Evolutionary conservation across 37 sponge, comb jelly and placozoan genomes (phyloP).

Genomic region (Haliclona indistincta): DNA sequence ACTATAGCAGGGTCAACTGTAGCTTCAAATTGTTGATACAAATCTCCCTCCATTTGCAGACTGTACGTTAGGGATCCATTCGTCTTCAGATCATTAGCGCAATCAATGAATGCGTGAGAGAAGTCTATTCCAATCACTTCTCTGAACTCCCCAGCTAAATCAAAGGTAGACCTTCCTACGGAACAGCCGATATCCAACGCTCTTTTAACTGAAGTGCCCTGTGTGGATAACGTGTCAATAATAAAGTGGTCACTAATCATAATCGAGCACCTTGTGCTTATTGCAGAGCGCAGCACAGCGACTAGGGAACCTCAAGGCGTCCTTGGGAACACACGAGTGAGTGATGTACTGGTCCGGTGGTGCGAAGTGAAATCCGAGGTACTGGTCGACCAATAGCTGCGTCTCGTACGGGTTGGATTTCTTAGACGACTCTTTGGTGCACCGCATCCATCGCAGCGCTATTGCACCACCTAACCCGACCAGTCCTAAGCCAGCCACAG

Average conservation of each 20-base stretch:
- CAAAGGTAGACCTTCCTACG: constrained; percentile 85
- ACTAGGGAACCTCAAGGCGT: constrained; percentile 71
- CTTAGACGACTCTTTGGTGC: no score
- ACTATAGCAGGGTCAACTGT: constrained; percentile 57
- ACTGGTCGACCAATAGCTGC: constrained; percentile 54
- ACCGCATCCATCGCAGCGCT: neutral
- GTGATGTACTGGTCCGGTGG: constrained; percentile 59
- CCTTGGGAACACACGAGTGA: constrained; percentile 41
- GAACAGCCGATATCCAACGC: constrained; percentile 92
- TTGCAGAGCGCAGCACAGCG: constrained; percentile 80
- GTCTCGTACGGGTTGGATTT: constrained; percentile 75
- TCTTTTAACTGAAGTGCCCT: constrained; percentile 6
- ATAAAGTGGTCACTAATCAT: no score
- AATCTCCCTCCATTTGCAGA: constrained; percentile 67
- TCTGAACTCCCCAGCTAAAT: constrained; percentile 72
- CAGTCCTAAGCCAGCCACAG: neutral
- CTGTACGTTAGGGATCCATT: constrained; percentile 44
- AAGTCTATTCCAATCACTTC: constrained; percentile 86
- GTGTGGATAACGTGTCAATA: no score
- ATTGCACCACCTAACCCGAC: neutral
- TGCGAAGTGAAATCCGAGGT: constrained; percentile 80
- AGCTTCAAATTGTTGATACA: constrained; percentile 53
- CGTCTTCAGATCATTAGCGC: constrained; percentile 69
- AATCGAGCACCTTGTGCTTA: constrained; percentile 54
- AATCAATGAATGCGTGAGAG: constrained; percentile 71